Conservation (phyloP, 2,888 invertebrate genomes). For the Pherbina coryleti region DNA sequence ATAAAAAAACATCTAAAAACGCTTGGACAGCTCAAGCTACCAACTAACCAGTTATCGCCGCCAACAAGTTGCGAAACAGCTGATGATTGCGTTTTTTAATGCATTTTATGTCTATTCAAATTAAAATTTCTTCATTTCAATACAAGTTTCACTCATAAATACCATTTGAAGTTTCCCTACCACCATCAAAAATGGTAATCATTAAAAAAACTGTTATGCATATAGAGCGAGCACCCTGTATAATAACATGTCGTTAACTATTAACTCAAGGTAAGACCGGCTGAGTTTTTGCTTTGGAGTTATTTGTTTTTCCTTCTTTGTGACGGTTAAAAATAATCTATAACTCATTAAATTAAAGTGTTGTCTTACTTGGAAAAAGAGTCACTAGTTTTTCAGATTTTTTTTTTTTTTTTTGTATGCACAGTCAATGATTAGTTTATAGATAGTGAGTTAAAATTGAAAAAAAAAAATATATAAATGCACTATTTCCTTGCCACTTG, state of each 20-base stretch:
- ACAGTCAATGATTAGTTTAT: not conserved
- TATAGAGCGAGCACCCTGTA: not conserved
- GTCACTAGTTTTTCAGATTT: no score
- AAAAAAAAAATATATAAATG: not conserved
- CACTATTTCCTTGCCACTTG: not conserved
- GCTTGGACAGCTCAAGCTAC: no score
- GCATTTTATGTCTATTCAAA: not conserved
- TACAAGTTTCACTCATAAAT: not conserved
- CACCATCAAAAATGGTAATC: not conserved
- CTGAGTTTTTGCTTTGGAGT: not conserved
- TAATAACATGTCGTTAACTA: not conserved
- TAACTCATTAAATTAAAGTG: conserved; percentile 5
- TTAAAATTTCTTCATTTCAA: not conserved
- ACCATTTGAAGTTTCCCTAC: no score
- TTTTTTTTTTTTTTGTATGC: no score
- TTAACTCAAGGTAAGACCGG: not conserved
- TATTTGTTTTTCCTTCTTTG: no score
- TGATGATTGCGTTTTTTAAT: not conserved
- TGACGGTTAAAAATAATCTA: not conserved
- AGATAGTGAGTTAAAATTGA: not conserved
- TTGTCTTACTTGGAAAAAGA: conserved; percentile 1
- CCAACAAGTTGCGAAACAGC: no score
- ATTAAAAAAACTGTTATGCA: not conserved
- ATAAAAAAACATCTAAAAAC: no score
- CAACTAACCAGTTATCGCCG: no score